These are phyloP conservation scores for Erethizon dorsatum DNA, from an alignment of 2,797 vertebrate genomes.

Conservation along the genomic window DNA sequence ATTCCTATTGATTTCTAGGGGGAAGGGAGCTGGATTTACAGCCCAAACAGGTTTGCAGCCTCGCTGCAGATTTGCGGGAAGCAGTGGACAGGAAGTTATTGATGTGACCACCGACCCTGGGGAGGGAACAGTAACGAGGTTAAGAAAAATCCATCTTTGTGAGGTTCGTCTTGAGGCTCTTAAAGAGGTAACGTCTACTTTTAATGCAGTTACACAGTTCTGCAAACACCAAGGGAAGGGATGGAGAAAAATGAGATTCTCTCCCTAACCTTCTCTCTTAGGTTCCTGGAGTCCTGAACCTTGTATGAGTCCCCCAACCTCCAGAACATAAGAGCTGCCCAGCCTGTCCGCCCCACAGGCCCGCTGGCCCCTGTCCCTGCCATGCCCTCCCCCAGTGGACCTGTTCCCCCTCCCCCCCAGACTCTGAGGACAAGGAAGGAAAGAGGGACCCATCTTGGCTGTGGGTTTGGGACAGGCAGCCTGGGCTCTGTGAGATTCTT, in stretches of 20 bases:
- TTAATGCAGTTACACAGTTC: not conserved
- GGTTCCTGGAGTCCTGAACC: not conserved
- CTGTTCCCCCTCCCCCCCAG: fast-evolving
- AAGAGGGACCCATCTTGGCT: not conserved
- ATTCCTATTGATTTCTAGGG: slow-evolving; percentile 65
- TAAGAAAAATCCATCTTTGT: slow-evolving; percentile 40
- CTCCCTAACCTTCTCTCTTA: fast-evolving
- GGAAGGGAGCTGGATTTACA: not conserved
- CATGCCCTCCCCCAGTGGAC: not conserved
- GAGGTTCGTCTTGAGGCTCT: not conserved
- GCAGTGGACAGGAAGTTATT: not conserved
- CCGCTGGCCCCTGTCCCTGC: not conserved
- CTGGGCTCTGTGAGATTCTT: not conserved
- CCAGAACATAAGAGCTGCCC: not conserved
- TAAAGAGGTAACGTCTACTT: not conserved
- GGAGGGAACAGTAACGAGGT: slow-evolving; percentile 40
- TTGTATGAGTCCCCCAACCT: not conserved
- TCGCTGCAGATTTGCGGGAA: fast-evolving
- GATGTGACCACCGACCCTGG: not conserved
- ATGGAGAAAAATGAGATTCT: not conserved
- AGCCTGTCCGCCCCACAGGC: not conserved
- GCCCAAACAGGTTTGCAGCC: not conserved
- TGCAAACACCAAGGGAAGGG: not conserved
- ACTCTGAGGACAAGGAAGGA: not conserved
- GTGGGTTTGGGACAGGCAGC: not conserved